phyloP scores from a whole-genome alignment of 2,113 vertebrate species.

The Petrocephalus microphthalmus region DNA sequence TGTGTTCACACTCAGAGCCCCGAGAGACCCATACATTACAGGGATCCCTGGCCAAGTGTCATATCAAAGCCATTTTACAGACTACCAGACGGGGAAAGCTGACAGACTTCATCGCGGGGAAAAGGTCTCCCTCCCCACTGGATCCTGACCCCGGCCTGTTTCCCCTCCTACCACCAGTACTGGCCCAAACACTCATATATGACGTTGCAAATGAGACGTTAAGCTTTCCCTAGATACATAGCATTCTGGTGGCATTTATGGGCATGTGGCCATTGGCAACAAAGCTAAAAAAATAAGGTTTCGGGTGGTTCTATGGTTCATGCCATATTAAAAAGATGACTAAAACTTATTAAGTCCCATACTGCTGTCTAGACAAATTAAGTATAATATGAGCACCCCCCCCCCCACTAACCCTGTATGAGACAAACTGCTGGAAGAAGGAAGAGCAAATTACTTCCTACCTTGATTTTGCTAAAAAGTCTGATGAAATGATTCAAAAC shows the following conservation, averaged over 20 bases:
- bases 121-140: not conserved
- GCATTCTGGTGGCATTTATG: not conserved
- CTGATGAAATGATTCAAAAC: not conserved
- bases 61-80: not conserved
- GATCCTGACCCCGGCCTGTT: not conserved
- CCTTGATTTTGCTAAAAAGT: not conserved
- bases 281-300: not conserved
- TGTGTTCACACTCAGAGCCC: not conserved
- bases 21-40: not conserved
- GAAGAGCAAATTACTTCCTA: not conserved
- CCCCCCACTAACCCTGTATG: not conserved
- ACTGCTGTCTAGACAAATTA: not conserved
- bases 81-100: not conserved
- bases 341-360: not conserved
- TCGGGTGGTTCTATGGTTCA: not conserved
- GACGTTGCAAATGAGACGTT: not conserved
- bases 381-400: not conserved
- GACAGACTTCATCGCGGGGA: not conserved
- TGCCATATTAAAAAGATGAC: not conserved
- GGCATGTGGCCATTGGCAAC: not conserved
- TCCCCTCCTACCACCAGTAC: not conserved
- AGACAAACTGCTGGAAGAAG: not conserved
- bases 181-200: not conserved
- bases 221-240: not conserved
- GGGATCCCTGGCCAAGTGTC: not conserved